A percentile compares a stretch with the other conserved stretches of the same genome.
These are phyloP conservation scores for Hylyphantes graminicola DNA, from an alignment of 1,140 invertebrate genomes.

Conservation along the genomic window DNA sequence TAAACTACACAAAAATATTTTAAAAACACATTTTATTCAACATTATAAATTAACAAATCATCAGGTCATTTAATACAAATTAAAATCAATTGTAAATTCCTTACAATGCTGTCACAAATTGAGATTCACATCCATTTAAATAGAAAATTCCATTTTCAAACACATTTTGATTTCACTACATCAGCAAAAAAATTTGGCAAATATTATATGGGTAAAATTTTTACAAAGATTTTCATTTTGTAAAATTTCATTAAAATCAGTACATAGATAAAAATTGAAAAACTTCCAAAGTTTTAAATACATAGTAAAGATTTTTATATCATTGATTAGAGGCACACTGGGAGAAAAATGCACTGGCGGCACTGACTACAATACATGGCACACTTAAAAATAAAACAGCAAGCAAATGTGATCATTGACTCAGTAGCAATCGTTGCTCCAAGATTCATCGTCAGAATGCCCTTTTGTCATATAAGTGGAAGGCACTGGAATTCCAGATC, in stretches of 20 bases:
- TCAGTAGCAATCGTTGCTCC: constrained; percentile 50
- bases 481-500: constrained; percentile 55
- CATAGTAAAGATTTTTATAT: constrained; percentile 25
- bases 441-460: constrained; percentile 33
- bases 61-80: too few species aligned
- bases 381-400: constrained; percentile 29
- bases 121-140: constrained; percentile 6
- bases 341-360: constrained; percentile 23
- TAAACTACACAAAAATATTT: too few species aligned
- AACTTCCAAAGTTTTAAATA: constrained; percentile 9
- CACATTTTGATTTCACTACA: too few species aligned
- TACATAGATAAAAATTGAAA: constrained; percentile 13
- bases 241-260: constrained; percentile 9
- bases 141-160: neutral
- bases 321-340: constrained; percentile 38
- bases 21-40: constrained; percentile 10
- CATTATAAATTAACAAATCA: neutral
- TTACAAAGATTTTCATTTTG: constrained; percentile 1
- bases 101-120: too few species aligned
- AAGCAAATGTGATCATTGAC: neutral
- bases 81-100: too few species aligned
- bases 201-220: neutral
- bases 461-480: constrained; percentile 3
- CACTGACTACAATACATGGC: constrained; percentile 41
- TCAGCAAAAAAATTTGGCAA: neutral